Percentiles rank a stretch among this genome's conserved stretches.
phyloP scores from a whole-genome alignment of 1,140 invertebrate species.

The Ips typographus region DNA sequence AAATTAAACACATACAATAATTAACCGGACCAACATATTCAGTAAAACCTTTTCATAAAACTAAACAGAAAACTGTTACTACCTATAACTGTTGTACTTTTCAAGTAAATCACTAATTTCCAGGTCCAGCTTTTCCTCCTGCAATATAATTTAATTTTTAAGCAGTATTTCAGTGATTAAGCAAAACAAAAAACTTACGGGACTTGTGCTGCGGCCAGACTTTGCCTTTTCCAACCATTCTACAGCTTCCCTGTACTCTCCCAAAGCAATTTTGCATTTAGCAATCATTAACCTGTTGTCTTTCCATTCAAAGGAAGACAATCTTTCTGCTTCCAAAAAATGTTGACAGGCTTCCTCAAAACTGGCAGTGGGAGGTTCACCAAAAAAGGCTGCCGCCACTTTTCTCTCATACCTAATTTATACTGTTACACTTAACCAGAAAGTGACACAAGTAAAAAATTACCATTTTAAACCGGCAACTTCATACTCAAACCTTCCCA shows the following conservation, averaged over 20 bases:
- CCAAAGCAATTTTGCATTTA: conserved; percentile 65
- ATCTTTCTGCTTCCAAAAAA: conserved; percentile 65
- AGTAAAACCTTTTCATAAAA: too few relatives aligned
- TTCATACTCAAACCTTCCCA: conserved; percentile 70
- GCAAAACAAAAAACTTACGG: conserved; percentile 24
- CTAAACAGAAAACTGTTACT: conserved; percentile 15
- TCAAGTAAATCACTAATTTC: conserved; percentile 38
- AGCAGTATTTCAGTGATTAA: background rate
- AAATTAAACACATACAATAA: too few relatives aligned
- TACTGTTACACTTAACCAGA: too few relatives aligned
- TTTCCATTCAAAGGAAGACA: conserved; percentile 62
- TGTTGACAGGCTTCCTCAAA: conserved; percentile 67
- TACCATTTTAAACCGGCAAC: conserved; percentile 71
- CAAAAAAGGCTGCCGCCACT: conserved; percentile 69
- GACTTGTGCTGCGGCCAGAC: conserved; percentile 40
- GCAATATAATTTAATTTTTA: conserved; percentile 12
- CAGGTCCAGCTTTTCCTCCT: conserved; percentile 39
- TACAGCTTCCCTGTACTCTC: conserved; percentile 58
- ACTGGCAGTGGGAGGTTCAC: conserved; percentile 64
- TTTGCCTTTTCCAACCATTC: conserved; percentile 60
- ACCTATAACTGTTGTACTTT: conserved; percentile 40
- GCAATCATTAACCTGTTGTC: conserved; percentile 71
- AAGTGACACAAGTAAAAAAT: conserved; percentile 52
- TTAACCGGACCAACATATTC: too few relatives aligned
- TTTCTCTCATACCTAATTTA: conserved; percentile 59